Evolutionary conservation across 2,113 vertebrate species (phyloP), one percentile per base, ranked within the genome.

Genomic region (Marcusenius ussheri): DNA sequence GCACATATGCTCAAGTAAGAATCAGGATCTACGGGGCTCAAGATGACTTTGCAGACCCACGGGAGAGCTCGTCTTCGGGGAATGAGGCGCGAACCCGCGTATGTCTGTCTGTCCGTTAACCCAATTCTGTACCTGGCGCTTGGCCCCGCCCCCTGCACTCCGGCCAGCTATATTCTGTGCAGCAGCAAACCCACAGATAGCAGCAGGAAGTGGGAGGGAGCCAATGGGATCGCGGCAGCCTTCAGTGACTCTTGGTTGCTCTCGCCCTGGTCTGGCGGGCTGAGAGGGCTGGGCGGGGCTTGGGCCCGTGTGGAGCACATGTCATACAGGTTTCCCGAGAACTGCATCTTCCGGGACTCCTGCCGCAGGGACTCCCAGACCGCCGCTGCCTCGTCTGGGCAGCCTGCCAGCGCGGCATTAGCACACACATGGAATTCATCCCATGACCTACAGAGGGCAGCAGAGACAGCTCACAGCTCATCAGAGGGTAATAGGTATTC

Each of bases 341-440:
- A 97, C 51, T 97, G 96, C 17, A 96, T 96, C 93, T 96, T 97
- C 91, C 96, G 96, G 90, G 97, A 98, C 89, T 99, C 97, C 93
- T 96, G 96, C 74, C 97, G 96, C 85, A 99, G 95, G 2, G 97
- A 99, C 89, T 98, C 97, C 98, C 98, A 99, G 58, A 98, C 95
- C 0, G 97, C 95, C 0, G 97, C 96, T 0, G 97, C 96, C 51
- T 98, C 97, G 89, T 97, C 96, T 0, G 97, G 97, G 92, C 98
- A 99, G 45, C 95, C 95, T 0, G 94, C 95, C 66, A 99, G 93
- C 42, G 97, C 97, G 4, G 92, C 92, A 10, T 94, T 97, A 91
- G 97, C 97, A 17, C 98, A 99, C 89, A 93, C 89, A 0, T 99
- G 97, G 93, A 99, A 99, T 0, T 97, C 96, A 10, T 98, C 97